A percentile compares a stretch with the other conserved stretches of the same genome.
Evolutionary conservation across 2,113 vertebrate species (phyloP).

Genomic region (Corythornis cristatus): DNA sequence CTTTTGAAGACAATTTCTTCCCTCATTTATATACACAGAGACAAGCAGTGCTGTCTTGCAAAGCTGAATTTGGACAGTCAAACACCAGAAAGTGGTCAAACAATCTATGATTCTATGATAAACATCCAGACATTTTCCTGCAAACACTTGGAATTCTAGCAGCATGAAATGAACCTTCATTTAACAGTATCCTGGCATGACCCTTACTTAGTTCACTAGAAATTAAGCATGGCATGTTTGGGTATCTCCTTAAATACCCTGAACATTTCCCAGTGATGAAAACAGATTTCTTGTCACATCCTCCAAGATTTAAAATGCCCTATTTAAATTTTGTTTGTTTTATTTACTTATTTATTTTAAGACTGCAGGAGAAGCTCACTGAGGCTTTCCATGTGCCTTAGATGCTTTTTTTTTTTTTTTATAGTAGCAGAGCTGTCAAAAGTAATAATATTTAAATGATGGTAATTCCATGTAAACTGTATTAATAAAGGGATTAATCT

Average conservation of each 20-base stretch:
- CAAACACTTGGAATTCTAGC: background rate
- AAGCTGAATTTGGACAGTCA: background rate
- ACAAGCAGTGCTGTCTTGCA: background rate
- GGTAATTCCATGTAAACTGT: background rate
- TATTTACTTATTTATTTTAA: background rate
- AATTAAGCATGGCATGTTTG: background rate
- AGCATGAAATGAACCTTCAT: background rate
- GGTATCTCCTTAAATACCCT: background rate
- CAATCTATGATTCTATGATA: background rate
- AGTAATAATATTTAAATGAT: constrained; percentile 6
- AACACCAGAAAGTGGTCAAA: background rate
- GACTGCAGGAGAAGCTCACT: background rate
- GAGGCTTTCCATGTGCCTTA: background rate
- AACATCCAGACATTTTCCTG: background rate
- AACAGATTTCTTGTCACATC: background rate
- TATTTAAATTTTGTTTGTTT: background rate
- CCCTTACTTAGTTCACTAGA: background rate
- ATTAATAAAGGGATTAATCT: constrained; percentile 9
- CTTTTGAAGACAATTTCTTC: background rate
- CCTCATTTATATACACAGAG: background rate
- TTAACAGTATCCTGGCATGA: background rate
- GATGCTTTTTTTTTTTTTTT: background rate
- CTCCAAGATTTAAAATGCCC: constrained; percentile 5
- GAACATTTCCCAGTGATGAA: background rate
- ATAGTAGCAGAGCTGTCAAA: constrained; percentile 1